Conservation (phyloP, 2,797 vertebrate genomes). For the Pipistrellus pipistrellus region DNA sequence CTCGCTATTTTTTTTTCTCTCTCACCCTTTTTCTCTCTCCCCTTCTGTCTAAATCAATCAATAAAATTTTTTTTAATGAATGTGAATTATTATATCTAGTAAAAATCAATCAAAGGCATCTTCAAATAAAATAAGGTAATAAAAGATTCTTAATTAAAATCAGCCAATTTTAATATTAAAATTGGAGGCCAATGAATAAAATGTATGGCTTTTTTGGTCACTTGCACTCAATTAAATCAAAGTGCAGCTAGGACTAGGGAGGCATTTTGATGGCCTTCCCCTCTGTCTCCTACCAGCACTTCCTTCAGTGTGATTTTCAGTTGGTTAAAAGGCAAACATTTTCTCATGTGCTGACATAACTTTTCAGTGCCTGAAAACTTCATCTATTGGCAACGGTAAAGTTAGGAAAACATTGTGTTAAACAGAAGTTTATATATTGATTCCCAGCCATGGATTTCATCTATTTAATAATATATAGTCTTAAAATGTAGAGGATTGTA, state of each 20-base stretch:
- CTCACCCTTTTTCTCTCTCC: background rate
- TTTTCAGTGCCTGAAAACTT: background rate
- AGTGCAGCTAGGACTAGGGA: background rate
- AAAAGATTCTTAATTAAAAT: background rate
- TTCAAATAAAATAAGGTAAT: background rate
- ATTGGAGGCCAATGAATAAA: background rate
- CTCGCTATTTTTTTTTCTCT: background rate
- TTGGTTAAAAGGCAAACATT: background rate
- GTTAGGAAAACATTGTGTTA: background rate
- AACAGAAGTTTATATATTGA: background rate
- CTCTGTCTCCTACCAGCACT: fast-evolving
- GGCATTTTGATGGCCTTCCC: background rate
- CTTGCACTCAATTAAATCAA: background rate
- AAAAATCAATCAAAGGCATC: background rate
- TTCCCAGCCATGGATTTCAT: background rate
- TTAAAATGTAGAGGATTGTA: background rate
- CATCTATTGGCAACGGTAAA: background rate
- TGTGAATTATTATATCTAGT: background rate
- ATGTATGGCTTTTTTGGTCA: background rate
- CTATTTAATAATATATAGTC: background rate
- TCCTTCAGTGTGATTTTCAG: background rate
- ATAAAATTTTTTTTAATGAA: background rate
- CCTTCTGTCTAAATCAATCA: background rate
- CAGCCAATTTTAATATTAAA: background rate
- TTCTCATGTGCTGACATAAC: background rate